Conservation (phyloP, 2,888 invertebrate species). For the Catocala fraxini region DNA sequence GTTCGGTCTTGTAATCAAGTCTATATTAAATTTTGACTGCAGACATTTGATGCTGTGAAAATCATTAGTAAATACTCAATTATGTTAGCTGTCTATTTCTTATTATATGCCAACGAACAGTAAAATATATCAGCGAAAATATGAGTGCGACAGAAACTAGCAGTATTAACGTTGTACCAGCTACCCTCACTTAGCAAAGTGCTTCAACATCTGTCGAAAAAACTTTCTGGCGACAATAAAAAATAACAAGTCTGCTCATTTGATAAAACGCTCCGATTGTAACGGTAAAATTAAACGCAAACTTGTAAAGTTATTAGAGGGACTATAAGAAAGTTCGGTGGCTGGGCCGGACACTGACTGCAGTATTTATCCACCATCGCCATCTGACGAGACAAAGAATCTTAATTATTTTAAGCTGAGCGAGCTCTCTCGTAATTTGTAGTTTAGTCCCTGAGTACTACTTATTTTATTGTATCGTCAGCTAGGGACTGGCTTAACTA, state of each 20-base stretch:
- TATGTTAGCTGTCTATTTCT: not conserved
- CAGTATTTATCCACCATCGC: conserved; percentile 46
- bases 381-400: conserved; percentile 76
- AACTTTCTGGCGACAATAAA: conserved; percentile 45
- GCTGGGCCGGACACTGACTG: conserved; percentile 44
- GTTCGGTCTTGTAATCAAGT: not conserved
- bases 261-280: conserved; percentile 47
- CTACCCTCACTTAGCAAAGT: conserved; percentile 35
- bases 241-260: conserved; percentile 48
- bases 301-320: conserved; percentile 36
- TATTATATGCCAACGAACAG: not conserved
- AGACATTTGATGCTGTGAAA: not conserved
- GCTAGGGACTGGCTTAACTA: conserved; percentile 71
- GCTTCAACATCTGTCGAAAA: conserved; percentile 53
- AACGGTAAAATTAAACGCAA: conserved; percentile 46
- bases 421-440: conserved; percentile 78
- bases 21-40: not conserved
- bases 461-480: conserved; percentile 83
- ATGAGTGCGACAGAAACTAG: conserved; percentile 16
- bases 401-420: conserved; percentile 84
- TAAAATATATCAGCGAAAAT: conserved; percentile 14
- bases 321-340: conserved; percentile 38
- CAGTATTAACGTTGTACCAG: conserved; percentile 17
- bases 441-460: conserved; percentile 71
- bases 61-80: not conserved